Base-by-base conservation (phyloP, 2,113 vertebrate genomes). In the Podarcis muralis region DNA sequence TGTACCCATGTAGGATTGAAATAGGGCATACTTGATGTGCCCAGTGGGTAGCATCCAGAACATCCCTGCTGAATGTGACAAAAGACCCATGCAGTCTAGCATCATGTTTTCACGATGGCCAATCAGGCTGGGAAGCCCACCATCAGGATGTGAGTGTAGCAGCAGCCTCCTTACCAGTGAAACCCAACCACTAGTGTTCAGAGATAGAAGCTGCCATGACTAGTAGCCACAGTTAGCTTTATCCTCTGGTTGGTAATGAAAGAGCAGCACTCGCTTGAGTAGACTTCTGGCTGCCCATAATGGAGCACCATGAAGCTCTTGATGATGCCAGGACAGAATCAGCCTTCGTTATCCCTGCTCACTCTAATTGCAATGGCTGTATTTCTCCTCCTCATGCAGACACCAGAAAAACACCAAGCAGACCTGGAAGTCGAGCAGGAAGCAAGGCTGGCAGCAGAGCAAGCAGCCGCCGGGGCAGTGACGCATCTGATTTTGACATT, bases 401-500 rank as follows among this genome's bases (percentile, higher is more conserved):
- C 53, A 91, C 94, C 1, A 98, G 96, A 88, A 98, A 93, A 96
- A 97, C 96, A 76, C 96, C 96, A 59, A 99, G 98, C 95, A 97
- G 98, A 81, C 98, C 98, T 0, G 98, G 97, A 35, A 98, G 97
- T 91, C 95, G 96, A 85, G 95, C 97, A 0, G 97, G 99, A 92
- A 99, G 99, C 95, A 99, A 99, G 96, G 98, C 99, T 0, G 99
- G 99, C n/a, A 99, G 99, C 85, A 97, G 99, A 92, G 98, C 98
- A 35, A 99, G 99, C 93, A 99, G 99, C 92, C 98, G 98, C 81
- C 96, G 99, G 74, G 99, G 99, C 88, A 99, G 99, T 3, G 99
- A 99, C 0, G 99, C 98, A 0, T 99, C 99, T 2, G 99, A 99
- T 97, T 99, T 99, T 90, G 99, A 99, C 97, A 99, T 99, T 96